Conservation (phyloP, 2,888 invertebrate species). For the Alentia gelatinosa region DNA sequence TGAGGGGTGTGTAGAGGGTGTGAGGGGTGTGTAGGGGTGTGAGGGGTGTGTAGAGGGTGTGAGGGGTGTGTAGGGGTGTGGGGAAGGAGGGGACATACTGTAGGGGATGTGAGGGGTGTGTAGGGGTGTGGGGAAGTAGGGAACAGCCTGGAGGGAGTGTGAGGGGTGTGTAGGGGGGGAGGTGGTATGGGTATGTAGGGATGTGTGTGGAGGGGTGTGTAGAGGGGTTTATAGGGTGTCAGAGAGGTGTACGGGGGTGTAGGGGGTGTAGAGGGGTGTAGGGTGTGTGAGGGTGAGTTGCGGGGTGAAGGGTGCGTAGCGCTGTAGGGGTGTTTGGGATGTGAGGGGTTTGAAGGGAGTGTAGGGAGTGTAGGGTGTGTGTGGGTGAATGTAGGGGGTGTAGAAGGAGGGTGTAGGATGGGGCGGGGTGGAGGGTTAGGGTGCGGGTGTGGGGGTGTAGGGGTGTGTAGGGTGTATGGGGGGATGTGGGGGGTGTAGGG, state of each 20-base stretch:
- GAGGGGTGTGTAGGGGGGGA: not conserved
- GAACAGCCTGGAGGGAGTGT: not conserved
- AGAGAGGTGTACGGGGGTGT: too few relatives aligned
- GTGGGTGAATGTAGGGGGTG: not conserved
- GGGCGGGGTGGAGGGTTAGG: not conserved
- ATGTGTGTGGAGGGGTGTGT: not conserved
- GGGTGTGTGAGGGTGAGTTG: not conserved
- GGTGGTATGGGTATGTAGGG: not conserved
- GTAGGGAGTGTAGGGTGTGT: not conserved
- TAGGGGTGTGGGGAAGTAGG: not conserved
- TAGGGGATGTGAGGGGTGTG: not conserved
- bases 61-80: too few relatives aligned
- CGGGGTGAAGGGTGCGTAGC: not conserved
- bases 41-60: too few relatives aligned
- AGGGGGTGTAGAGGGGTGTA: too few relatives aligned
- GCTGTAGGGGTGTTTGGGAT: not conserved
- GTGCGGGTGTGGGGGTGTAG: not conserved
- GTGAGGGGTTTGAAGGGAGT: not conserved
- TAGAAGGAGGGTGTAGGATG: not conserved
- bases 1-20: too few relatives aligned
- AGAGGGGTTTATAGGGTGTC: not conserved
- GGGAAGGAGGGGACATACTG: too few relatives aligned
- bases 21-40: too few relatives aligned
- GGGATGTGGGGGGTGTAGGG: not conserved
- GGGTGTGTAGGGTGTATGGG: not conserved